Conservation (phyloP, 1,140 invertebrate species). For the Zaprionus camerounensis region DNA sequence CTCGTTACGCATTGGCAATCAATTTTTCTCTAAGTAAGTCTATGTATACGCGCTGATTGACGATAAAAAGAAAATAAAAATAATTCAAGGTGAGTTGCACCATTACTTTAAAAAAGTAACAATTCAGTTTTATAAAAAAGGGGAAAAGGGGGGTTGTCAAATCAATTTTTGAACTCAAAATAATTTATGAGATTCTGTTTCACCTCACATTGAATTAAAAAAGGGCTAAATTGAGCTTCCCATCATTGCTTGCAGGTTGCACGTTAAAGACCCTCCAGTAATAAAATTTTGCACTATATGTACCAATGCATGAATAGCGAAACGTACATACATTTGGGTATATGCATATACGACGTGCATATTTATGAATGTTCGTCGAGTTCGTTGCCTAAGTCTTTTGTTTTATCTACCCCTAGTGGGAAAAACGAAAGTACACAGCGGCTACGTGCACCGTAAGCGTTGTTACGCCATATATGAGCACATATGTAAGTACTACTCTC, state of each 20-base stretch:
- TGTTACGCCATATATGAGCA: constrained; percentile 54
- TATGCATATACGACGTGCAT: constrained; percentile 18
- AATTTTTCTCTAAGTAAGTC: constrained; percentile 42
- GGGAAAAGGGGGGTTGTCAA: not conserved
- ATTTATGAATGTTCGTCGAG: constrained; percentile 30
- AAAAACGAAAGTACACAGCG: constrained; percentile 69
- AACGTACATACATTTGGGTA: not conserved
- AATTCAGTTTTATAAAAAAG: not conserved
- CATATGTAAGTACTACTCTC: constrained; percentile 39
- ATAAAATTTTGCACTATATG: constrained; percentile 21
- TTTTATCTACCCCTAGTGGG: constrained; percentile 30
- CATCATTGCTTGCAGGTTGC: constrained; percentile 21
- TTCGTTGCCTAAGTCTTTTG: constrained; percentile 68
- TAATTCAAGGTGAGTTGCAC: constrained; percentile 63
- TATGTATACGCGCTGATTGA: constrained; percentile 21
- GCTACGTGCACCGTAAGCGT: constrained; percentile 43
- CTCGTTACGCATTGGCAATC: constrained; percentile 58
- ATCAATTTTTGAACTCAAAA: not conserved
- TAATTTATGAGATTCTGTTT: constrained; percentile 1
- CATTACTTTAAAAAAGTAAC: constrained; percentile 16
- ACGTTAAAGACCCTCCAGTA: constrained; percentile 34
- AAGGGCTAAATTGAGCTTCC: constrained; percentile 7
- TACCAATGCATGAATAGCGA: constrained; percentile 16
- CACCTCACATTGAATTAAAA: not conserved
- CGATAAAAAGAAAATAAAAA: constrained; percentile 29